These are phyloP conservation scores for Sitobion miscanthi DNA, from an alignment of 1,140 invertebrate genomes.

Conservation along the genomic window DNA sequence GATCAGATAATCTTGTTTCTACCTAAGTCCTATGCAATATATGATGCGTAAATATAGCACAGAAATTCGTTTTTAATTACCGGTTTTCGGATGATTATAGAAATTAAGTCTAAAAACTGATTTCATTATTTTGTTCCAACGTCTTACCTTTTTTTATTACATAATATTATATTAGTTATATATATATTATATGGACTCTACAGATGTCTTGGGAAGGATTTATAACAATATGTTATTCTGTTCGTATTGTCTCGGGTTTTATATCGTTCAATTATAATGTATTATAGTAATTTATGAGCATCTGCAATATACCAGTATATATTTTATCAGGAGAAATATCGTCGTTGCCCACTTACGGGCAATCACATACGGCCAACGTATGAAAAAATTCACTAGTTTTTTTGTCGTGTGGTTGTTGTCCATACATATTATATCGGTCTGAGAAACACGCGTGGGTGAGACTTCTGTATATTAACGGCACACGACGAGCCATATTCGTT, in stretches of 20 bases:
- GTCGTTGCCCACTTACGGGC: neutral
- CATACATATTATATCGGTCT: neutral
- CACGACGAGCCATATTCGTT: neutral
- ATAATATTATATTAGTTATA: neutral
- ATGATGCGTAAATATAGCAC: too few species aligned
- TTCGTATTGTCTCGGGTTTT: neutral
- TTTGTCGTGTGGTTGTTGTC: neutral
- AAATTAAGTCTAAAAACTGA: neutral
- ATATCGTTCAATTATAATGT: slow-evolving; percentile 27
- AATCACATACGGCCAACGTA: neutral
- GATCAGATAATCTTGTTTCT: neutral
- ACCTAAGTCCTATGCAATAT: neutral
- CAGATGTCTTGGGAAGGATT: neutral
- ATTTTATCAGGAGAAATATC: neutral
- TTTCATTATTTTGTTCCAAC: neutral
- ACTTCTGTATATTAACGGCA: neutral
- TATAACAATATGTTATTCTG: neutral
- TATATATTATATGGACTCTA: neutral
- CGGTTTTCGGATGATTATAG: neutral
- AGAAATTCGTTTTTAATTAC: neutral
- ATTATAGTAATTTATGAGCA: neutral
- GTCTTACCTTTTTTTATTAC: neutral
- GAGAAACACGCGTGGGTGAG: neutral
- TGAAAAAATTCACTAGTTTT: neutral
- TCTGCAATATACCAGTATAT: neutral